These are phyloP conservation scores for Pseudocheirus occidentalis DNA, from an alignment of 2,797 vertebrate species.

Conservation along the genomic window DNA sequence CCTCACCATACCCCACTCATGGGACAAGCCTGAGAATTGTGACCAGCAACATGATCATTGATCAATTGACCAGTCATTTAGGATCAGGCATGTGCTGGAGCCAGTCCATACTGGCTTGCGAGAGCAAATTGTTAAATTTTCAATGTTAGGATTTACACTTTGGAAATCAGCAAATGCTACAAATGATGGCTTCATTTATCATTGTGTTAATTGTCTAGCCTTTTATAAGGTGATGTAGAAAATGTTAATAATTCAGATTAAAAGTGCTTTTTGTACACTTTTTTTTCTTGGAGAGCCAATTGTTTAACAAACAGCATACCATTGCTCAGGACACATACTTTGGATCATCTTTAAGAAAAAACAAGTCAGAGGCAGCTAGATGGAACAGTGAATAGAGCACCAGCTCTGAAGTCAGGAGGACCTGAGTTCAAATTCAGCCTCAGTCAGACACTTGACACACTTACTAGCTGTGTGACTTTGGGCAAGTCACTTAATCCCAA, in stretches of 20 bases:
- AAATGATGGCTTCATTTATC: neutral
- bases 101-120: neutral
- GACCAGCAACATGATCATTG: neutral
- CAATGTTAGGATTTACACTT: neutral
- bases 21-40: neutral
- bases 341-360: neutral
- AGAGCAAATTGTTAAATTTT: neutral
- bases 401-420: no score
- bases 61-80: neutral
- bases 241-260: neutral
- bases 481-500: no score
- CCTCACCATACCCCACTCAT: neutral
- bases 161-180: neutral
- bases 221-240: neutral
- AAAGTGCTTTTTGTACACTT: neutral
- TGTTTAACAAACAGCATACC: neutral
- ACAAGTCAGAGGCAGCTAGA: neutral
- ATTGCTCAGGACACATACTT: neutral
- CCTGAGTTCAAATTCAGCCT: no score
- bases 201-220: neutral
- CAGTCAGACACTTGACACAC: no score
- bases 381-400: no score
- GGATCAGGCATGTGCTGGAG: neutral
- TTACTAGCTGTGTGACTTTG: no score
- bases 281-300: neutral